phyloP scores from a whole-genome alignment of 2,888 invertebrate species.

The Coenonympha arcania region DNA sequence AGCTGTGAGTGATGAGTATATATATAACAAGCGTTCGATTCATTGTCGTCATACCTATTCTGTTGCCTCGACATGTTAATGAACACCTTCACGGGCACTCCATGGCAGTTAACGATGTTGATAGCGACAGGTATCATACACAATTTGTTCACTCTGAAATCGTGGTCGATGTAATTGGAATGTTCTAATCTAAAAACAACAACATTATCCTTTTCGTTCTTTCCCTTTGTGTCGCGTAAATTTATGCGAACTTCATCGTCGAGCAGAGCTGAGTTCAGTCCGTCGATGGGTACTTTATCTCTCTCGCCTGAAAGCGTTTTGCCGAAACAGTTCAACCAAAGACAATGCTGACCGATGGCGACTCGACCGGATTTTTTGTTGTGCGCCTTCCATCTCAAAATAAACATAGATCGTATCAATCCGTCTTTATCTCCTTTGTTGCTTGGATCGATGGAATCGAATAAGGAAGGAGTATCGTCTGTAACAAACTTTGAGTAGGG shows the following conservation, averaged over 20 bases:
- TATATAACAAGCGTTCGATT: not conserved
- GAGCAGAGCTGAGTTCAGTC: conserved; percentile 54
- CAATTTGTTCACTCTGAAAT: conserved; percentile 75
- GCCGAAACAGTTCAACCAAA: conserved; percentile 76
- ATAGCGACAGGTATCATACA: conserved; percentile 81
- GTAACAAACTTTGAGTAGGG: conserved; percentile 36
- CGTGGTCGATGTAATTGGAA: conserved; percentile 73
- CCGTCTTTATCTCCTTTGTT: conserved; percentile 36
- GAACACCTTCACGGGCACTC: conserved; percentile 73
- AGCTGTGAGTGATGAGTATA: no score
- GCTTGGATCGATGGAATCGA: conserved; percentile 24
- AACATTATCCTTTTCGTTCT: conserved; percentile 61
- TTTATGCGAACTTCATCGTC: conserved; percentile 46
- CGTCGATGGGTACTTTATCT: conserved; percentile 40
- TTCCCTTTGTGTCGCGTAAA: conserved; percentile 35
- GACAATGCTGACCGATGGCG: conserved; percentile 80
- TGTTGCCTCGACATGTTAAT: conserved; percentile 74
- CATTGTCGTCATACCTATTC: conserved; percentile 61
- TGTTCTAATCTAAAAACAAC: conserved; percentile 76
- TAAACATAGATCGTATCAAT: conserved; percentile 62
- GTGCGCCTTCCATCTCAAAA: conserved; percentile 72
- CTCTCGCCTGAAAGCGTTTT: conserved; percentile 66
- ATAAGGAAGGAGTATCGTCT: conserved; percentile 30
- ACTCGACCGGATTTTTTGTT: conserved; percentile 72
- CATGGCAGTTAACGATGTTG: conserved; percentile 78